Base-by-base conservation (phyloP, 2,888 invertebrate genomes). In the Polydesmus complanatus region DNA sequence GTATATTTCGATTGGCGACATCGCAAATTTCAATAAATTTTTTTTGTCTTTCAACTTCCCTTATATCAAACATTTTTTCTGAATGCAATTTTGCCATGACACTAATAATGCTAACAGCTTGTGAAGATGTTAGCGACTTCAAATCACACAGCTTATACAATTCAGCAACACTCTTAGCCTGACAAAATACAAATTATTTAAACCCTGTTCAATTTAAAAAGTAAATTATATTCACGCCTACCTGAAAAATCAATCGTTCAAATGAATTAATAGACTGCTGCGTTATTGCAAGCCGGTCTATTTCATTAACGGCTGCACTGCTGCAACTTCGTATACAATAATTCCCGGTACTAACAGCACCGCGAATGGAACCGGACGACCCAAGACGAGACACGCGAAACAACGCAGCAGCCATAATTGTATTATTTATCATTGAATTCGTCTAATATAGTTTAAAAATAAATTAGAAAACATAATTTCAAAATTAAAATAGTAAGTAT, bases 21-120 rank as follows among this genome's bases (percentile, higher is more conserved):
- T 22, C 19, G 19, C 58, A 58, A 22, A 58, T 25, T n/a, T 51
- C 3, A 8, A 14, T 2, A n/a, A 58, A 58, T 26, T 52, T 58
- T 8, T 19, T 8, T n/a, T n/a, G n/a, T 52, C 48, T 22, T 3
- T 58, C 26, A 2, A 25, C n/a, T 23, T 52, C 25, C 22, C 52
- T 27, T 19, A 23, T 22, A 48, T 22, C 14, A 49, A 21, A 18
- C 37, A 47, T 2, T 11, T 57, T 48, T 1, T 57, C 22, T 21
- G 3, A 23, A 5, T 48, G 47, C 8, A 21, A 48, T 57, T 57
- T 53, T 22, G 21, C 3, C 8, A 53, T 19, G 18, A 22, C 26
- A 22, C 18, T 3, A 53, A 53, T 22, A 2, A 23, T 25, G 23
- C 19, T 53, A 22, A 25, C 3, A 3, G 19, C 53, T 19, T 53